Percentiles rank a stretch among this genome's conserved stretches.
Evolutionary conservation across 2,113 vertebrate genomes (phyloP).

Genomic region (Myrmecophaga tridactyla): DNA sequence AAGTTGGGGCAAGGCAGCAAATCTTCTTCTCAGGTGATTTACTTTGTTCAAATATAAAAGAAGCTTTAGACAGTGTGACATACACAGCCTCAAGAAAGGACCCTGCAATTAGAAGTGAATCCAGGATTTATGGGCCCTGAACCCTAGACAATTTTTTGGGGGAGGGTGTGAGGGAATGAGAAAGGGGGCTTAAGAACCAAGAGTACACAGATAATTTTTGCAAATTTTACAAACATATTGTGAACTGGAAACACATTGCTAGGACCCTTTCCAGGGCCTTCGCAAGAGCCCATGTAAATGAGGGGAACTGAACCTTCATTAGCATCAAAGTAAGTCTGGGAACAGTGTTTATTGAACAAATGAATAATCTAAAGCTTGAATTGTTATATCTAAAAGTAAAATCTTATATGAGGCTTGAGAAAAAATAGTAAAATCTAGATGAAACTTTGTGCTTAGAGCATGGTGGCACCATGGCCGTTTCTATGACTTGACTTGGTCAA

Average conservation of each 20-base stretch:
- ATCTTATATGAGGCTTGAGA: constrained; percentile 4
- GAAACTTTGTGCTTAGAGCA: neutral
- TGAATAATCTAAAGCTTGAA: neutral
- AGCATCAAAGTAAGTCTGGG: neutral
- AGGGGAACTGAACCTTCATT: neutral
- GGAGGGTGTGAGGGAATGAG: neutral
- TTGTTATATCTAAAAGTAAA: neutral
- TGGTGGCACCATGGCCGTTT: neutral
- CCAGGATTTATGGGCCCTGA: neutral
- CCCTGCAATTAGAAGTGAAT: neutral
- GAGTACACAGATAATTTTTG: neutral
- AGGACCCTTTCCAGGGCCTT: neutral
- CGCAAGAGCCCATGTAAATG: neutral
- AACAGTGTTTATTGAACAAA: constrained; percentile 27
- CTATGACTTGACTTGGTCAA: neutral
- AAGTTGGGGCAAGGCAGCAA: neutral
- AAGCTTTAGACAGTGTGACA: neutral
- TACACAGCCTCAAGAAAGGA: neutral
- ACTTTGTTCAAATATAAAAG: constrained; percentile 14
- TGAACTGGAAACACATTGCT: neutral
- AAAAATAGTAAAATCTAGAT: neutral
- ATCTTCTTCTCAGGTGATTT: neutral
- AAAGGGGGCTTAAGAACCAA: neutral
- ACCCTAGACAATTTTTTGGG: neutral
- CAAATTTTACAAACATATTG: constrained; percentile 9